Conservation (phyloP, 2,113 vertebrate species). For the Pluvianellus socialis region DNA sequence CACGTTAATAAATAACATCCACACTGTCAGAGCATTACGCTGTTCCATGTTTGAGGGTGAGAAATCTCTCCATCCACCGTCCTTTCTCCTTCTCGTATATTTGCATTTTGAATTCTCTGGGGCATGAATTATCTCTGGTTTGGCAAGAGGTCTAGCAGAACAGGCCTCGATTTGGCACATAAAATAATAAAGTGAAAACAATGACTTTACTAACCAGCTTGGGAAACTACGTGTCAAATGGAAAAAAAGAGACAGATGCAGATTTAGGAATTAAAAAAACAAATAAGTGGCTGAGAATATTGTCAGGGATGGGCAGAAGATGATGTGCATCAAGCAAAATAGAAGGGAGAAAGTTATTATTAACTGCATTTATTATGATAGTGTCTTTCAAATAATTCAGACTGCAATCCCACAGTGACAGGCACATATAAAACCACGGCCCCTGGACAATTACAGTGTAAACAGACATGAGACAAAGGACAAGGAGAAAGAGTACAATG, state of each 20-base stretch:
- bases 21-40: background rate
- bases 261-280: background rate
- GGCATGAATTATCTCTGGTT: background rate
- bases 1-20: background rate
- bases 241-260: background rate
- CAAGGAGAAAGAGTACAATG: background rate
- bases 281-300: background rate
- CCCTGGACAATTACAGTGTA: background rate
- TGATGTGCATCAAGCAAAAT: background rate
- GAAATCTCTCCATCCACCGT: background rate
- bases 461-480: conserved; percentile 16
- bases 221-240: background rate
- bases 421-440: background rate
- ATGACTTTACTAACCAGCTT: background rate
- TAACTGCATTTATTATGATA: background rate
- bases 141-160: background rate
- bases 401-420: background rate
- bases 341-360: background rate
- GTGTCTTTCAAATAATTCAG: conserved; percentile 9
- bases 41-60: background rate
- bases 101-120: background rate
- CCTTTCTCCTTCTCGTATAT: background rate
- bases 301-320: background rate
- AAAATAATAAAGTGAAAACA: background rate
- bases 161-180: background rate